Percentiles rank a stretch among this genome's conserved stretches.
Conservation (phyloP, 2,797 vertebrate genomes). For the Neosalanx taihuensis region DNA sequence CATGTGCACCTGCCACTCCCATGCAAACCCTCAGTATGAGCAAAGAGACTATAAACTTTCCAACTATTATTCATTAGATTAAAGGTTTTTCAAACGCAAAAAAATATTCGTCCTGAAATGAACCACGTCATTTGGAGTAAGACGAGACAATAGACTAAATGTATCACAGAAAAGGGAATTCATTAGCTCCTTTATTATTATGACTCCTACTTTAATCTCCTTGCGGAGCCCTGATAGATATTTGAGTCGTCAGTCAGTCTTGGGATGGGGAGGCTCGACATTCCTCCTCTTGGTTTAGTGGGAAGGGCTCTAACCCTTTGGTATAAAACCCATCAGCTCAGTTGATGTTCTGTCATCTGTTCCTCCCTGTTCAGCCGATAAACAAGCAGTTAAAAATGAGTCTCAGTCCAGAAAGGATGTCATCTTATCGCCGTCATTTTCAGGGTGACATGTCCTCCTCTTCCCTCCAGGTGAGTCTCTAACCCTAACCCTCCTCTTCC, state of each 20-base stretch:
- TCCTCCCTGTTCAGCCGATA: constrained; percentile 19
- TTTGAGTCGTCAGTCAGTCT: constrained; percentile 51
- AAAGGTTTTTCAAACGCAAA: too few species aligned
- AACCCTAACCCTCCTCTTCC: constrained; percentile 59
- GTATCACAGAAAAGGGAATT: not conserved
- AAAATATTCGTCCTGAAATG: too few species aligned
- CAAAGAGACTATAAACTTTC: too few species aligned
- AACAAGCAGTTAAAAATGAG: constrained; percentile 57
- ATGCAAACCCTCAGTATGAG: constrained; percentile 3
- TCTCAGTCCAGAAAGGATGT: constrained; percentile 75
- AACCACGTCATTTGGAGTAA: not conserved
- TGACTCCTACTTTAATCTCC: constrained; percentile 42
- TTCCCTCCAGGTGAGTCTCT: constrained; percentile 43
- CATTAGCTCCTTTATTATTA: constrained; percentile 13
- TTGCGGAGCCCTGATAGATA: constrained; percentile 65
- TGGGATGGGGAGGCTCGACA: constrained; percentile 65
- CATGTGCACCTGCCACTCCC: constrained; percentile 20
- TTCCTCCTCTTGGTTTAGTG: constrained; percentile 56
- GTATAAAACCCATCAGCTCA: constrained; percentile 59
- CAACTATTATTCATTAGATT: too few species aligned
- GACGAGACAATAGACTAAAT: not conserved
- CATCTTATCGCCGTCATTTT: constrained; percentile 76
- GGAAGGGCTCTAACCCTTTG: constrained; percentile 38
- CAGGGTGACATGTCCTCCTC: constrained; percentile 51
- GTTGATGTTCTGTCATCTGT: constrained; percentile 15